Conservation (phyloP, 2,113 vertebrate species). For the Lasiurus borealis region DNA sequence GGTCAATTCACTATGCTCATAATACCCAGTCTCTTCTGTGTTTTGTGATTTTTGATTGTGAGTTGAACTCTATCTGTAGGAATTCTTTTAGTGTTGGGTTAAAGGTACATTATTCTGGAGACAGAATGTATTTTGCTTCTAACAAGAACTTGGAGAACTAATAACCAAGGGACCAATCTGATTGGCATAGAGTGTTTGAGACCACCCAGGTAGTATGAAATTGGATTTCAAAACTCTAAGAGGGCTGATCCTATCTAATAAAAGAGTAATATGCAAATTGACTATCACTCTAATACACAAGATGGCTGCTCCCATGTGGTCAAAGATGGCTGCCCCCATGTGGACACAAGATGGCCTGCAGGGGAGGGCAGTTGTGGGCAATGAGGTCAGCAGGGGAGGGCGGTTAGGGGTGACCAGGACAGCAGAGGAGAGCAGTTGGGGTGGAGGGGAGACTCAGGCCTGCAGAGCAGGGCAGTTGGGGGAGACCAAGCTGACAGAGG, state of each 20-base stretch:
- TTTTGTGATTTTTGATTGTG: background rate
- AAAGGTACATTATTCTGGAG: background rate
- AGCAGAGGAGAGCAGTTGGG: no score
- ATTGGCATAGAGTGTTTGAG: background rate
- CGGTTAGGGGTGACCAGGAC: no score
- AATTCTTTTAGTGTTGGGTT: background rate
- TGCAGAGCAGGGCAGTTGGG: no score
- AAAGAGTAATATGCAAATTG: no score
- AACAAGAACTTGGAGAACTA: background rate
- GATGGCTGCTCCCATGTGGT: no score
- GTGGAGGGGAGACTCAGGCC: no score
- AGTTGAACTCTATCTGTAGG: background rate
- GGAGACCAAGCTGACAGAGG: no score
- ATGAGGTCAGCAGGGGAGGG: no score
- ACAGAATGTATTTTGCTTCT: background rate
- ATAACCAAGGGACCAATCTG: background rate
- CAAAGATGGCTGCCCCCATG: no score
- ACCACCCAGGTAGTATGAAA: background rate
- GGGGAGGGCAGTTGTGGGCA: no score
- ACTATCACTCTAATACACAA: no score
- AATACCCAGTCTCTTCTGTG: background rate
- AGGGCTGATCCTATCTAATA: background rate
- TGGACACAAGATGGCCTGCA: no score
- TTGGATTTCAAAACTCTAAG: background rate
- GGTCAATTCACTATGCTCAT: background rate